Base-by-base conservation (phyloP, 1,140 invertebrate species). In the Cotesia glomerata region DNA sequence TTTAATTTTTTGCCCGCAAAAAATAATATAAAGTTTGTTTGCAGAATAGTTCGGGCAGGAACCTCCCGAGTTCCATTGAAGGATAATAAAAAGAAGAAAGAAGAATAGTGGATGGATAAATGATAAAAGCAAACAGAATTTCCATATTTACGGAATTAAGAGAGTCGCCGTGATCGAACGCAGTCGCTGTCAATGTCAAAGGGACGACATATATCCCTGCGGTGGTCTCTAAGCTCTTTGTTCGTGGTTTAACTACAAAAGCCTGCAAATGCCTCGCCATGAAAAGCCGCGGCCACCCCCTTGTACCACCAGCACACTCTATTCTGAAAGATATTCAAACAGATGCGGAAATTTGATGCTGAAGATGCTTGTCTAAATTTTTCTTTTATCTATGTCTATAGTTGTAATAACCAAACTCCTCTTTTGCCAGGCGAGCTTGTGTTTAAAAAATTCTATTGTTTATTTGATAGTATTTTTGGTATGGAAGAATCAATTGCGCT, bases 261-360 rank as follows among this genome's bases (percentile, higher is more conserved):
- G 82, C 82, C 83, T 85, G 82, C 77, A 82, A 85, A 83, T 84
- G 82, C 80, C 83, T 80, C 76, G 76, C 78, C 78, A 79, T 83
- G 81, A 80, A 81, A 79, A 79, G 77, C 79, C 76, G 66, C 63
- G 67, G 62, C 74, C 72, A 69, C 68, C 67, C 75, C 36, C n/a
- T 66, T 14, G 32, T 18, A 51, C 34, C 54, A 56, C n/a, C 16
- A 9, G 58, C 26, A 26, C 26, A 26, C 26, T 51, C 16, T 64
- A 63, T 36, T 34, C 61, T 8, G 18, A 63, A 35, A 72, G 52
- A 58, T 36, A 68, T 59, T 51, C 79, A 83, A 85, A 80, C 82
- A 85, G 82, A 85, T 84, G 82, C 81, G 76, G 82, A 85, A 85
- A 84, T 79, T 77, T 74, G 82, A 85, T 77, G 77, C 80, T 70